These are phyloP conservation scores for Epinotia ramella DNA, from an alignment of 2,888 invertebrate species.

Conservation along the genomic window DNA sequence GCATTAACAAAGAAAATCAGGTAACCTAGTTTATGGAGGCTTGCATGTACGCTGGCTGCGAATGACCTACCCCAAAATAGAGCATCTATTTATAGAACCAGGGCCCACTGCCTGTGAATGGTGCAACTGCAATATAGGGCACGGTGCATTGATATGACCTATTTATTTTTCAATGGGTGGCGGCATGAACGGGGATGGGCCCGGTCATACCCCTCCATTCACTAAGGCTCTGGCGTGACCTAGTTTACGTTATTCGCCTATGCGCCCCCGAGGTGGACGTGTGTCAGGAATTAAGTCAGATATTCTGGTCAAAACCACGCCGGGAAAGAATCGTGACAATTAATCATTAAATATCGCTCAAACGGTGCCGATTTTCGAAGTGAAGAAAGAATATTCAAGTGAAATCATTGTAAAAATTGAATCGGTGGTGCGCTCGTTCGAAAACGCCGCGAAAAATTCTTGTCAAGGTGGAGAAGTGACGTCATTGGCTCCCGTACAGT, in stretches of 20 bases:
- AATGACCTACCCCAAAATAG: slow-evolving; percentile 84
- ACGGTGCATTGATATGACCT: slow-evolving; percentile 83
- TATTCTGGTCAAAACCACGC: slow-evolving; percentile 1
- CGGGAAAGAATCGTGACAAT: background rate
- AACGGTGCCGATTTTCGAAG: slow-evolving; percentile 6
- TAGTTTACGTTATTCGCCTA: slow-evolving; percentile 62
- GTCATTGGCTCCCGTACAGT: slow-evolving; percentile 62
- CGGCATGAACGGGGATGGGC: slow-evolving; percentile 79
- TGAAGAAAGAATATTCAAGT: background rate
- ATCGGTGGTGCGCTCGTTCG: slow-evolving; percentile 58
- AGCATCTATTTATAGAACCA: slow-evolving; percentile 79
- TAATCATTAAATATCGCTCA: background rate
- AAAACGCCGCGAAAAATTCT: slow-evolving; percentile 63
- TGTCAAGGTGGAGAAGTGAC: slow-evolving; percentile 54
- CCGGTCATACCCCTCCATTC: slow-evolving; percentile 79
- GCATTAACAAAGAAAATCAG: slow-evolving; percentile 81
- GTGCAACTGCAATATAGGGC: slow-evolving; percentile 76
- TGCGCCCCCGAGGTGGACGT: slow-evolving; percentile 41
- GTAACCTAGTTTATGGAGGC: slow-evolving; percentile 81
- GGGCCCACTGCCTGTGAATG: slow-evolving; percentile 74
- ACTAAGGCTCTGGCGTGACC: slow-evolving; percentile 79
- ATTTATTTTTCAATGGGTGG: slow-evolving; percentile 83
- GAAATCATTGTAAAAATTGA: slow-evolving; percentile 48
- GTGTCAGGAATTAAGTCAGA: slow-evolving; percentile 23
- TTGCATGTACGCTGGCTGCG: slow-evolving; percentile 76